phyloP scores from a whole-genome alignment of 2,888 invertebrate species.

The Pomacea canaliculata region DNA sequence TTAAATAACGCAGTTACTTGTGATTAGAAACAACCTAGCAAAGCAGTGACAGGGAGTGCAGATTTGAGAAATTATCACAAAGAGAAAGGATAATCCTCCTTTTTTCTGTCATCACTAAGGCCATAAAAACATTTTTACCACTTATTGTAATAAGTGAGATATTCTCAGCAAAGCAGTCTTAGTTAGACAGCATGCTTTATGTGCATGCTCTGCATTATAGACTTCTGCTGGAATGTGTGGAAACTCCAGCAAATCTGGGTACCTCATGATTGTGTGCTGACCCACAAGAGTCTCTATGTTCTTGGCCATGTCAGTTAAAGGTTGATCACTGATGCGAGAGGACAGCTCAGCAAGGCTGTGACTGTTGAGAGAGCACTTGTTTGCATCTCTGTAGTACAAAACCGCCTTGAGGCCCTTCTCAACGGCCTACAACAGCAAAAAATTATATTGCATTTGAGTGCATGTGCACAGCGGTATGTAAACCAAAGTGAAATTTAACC shows the following conservation, averaged over 20 bases:
- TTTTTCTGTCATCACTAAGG: too few relatives aligned
- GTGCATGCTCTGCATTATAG: not conserved
- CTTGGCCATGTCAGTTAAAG: not conserved
- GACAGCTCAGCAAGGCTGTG: not conserved
- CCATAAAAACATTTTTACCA: too few relatives aligned
- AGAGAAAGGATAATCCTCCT: too few relatives aligned
- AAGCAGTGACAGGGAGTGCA: too few relatives aligned
- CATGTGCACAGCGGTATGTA: too few relatives aligned
- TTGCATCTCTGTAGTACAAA: not conserved
- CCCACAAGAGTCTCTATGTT: not conserved
- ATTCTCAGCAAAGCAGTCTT: too few relatives aligned
- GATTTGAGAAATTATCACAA: too few relatives aligned
- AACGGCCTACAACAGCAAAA: not conserved
- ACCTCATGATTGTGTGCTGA: not conserved
- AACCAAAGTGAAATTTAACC: too few relatives aligned
- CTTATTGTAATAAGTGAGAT: too few relatives aligned
- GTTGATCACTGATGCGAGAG: not conserved
- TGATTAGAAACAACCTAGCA: too few relatives aligned
- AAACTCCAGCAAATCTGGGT: not conserved
- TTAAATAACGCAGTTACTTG: too few relatives aligned
- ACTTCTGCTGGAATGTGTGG: not conserved
- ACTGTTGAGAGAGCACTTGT: not conserved
- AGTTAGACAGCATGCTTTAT: not conserved
- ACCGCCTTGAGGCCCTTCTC: not conserved
- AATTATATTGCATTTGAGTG: not conserved